These are phyloP conservation scores for Drosophila gaucha DNA, from an alignment of 2,888 invertebrate species.

Conservation along the genomic window DNA sequence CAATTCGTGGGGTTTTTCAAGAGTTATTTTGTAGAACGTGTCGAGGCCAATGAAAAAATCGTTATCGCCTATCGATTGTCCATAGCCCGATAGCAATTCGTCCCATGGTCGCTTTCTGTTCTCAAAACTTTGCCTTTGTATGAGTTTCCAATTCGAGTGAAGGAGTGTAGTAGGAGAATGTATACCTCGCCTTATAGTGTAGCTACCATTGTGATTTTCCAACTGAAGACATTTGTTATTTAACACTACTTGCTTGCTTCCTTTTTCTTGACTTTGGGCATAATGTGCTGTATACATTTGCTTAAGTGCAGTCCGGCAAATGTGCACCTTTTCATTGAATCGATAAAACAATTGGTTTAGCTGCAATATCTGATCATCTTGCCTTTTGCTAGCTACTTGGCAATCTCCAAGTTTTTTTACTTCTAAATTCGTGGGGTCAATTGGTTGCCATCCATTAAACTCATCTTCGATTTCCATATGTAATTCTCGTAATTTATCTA, in stretches of 20 bases:
- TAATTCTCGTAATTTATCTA: not conserved
- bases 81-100: not conserved
- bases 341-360: too few species aligned
- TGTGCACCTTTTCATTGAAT: too few species aligned
- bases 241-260: not conserved
- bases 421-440: too few species aligned
- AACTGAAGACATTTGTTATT: not conserved
- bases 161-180: not conserved
- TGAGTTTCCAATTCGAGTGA: not conserved
- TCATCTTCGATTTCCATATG: not conserved
- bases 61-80: not conserved
- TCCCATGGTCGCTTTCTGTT: not conserved
- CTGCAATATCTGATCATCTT: not conserved
- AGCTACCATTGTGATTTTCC: not conserved
- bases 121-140: not conserved
- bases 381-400: not conserved
- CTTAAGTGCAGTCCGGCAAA: not conserved
- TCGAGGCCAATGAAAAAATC: constrained; percentile 5
- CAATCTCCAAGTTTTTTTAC: not conserved
- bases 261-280: not conserved
- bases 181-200: not conserved
- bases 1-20: constrained; percentile 2
- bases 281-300: not conserved
- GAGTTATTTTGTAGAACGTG: not conserved
- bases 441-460: not conserved